These are phyloP conservation scores for Oscheius sp. DNA, from an alignment of 2,888 invertebrate genomes.

Conservation along the genomic window DNA sequence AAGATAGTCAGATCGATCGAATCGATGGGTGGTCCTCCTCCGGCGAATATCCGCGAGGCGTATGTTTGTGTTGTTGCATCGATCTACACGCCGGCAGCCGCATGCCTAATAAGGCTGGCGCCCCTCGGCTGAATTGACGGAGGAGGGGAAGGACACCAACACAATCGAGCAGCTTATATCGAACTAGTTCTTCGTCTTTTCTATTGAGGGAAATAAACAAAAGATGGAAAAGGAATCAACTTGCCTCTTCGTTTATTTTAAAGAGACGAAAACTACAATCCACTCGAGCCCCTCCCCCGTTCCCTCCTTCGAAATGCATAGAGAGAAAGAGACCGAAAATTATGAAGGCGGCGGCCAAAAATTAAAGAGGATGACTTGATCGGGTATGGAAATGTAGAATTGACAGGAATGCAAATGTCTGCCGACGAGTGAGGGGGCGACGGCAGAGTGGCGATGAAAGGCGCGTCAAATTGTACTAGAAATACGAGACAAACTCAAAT, in stretches of 20 bases:
- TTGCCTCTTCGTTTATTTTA: too few species aligned
- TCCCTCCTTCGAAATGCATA: too few species aligned
- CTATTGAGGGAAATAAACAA: not conserved
- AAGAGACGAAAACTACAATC: too few species aligned
- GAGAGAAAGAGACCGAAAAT: not conserved
- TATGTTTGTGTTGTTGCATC: constrained; percentile 3
- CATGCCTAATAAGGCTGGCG: constrained; percentile 26
- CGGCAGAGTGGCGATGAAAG: not conserved
- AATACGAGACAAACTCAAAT: constrained; percentile 27
- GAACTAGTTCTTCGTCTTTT: not conserved
- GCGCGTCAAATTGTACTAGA: constrained; percentile 29
- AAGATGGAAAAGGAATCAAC: not conserved
- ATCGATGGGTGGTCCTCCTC: not conserved
- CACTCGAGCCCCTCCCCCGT: too few species aligned
- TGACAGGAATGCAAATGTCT: not conserved
- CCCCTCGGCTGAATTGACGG: constrained; percentile 27
- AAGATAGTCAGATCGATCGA: not conserved
- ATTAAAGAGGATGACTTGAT: not conserved
- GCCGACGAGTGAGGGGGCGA: not conserved
- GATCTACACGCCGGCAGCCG: constrained; percentile 21
- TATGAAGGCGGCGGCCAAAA: not conserved
- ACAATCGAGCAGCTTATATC: not conserved
- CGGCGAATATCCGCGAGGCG: not conserved
- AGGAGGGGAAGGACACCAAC: constrained; percentile 4
- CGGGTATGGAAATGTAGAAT: not conserved